phyloP scores from a whole-genome alignment of 1,140 invertebrate genomes.

The Trichoplusia ni region DNA sequence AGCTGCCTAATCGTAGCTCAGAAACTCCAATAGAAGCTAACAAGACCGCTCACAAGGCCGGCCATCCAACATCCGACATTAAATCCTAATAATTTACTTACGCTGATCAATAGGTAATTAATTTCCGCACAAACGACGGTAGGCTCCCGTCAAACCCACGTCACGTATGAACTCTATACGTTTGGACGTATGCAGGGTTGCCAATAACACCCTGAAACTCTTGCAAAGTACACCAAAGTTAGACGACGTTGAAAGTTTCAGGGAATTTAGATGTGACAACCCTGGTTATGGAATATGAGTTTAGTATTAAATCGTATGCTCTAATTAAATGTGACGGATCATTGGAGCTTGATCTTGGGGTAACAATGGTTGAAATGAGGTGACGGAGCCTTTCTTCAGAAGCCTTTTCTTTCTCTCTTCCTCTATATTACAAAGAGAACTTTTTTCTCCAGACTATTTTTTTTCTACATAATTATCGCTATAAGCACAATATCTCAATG shows the following conservation, averaged over 20 bases:
- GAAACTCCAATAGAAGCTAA: background rate
- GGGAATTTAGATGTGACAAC: background rate
- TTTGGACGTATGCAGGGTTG: conserved; percentile 8
- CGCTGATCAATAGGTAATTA: conserved; percentile 22
- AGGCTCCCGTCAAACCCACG: conserved; percentile 12
- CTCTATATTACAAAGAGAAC: no score
- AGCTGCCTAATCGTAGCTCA: no score
- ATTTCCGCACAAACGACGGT: conserved; percentile 9
- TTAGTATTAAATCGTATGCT: background rate
- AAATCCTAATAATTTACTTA: conserved; percentile 17
- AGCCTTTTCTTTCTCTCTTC: no score
- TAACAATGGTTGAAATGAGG: no score
- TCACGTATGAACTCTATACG: conserved; percentile 15
- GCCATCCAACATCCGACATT: background rate
- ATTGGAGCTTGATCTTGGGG: no score
- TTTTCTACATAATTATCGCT: no score
- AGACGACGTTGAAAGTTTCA: background rate
- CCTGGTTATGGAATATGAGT: background rate
- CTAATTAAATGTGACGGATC: no score
- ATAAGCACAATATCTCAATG: no score
- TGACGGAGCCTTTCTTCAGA: no score
- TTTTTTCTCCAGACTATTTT: no score
- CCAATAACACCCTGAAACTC: conserved; percentile 4
- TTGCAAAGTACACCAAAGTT: conserved; percentile 3
- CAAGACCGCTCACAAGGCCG: background rate